Base-by-base conservation (phyloP, 92 coral and sea anemone species). In the Pocillopora grandis region DNA sequence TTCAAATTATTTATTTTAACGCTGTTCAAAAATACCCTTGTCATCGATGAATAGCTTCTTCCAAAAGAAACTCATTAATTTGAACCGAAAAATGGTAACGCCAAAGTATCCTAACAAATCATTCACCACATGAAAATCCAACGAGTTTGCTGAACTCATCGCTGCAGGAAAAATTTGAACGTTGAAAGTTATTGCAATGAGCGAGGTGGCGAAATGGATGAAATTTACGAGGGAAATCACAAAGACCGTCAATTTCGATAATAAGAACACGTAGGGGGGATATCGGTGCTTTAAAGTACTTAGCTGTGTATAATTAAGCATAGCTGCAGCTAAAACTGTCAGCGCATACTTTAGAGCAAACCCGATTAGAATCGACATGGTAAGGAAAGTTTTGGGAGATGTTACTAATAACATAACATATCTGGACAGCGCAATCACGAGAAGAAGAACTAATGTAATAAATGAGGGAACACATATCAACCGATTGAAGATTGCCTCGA, bases 1-100 rank as follows among this genome's bases (percentile, higher is more conserved):
- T 42, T 42, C 49, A 42, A 42, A 42, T 42, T 6, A 42, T 42
- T 2, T 42, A 42, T 42, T 6, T 2, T 42, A 42, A 3, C 49
- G 7, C 49, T 35, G 14, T 1, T 69, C n/a, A 76, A 33, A 76
- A 60, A 76, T 58, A 33, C 64, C 27, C 16, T 33, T 76, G 3
- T 76, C 17, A 2, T 60, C 80, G n/a, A 33, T 15, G n/a, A 76
- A 31, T 67, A 76, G 10, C 35, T 60, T 76, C 12, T 31, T 0
- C 80, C 80, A 76, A 36, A 76, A 60, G n/a, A 60, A 59, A 19
- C 64, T 76, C 80, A 76, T 59, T 10, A 61, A 8, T 61, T 33
- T 76, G 18, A 59, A 76, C 6, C 64, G 27, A 16, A 76, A 76
- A 17, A 15, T 31, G 10, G 48, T 58, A 3, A 20, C 20, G 2